Base-by-base conservation (phyloP, 2,113 vertebrate genomes). In the Egretta garzetta region DNA sequence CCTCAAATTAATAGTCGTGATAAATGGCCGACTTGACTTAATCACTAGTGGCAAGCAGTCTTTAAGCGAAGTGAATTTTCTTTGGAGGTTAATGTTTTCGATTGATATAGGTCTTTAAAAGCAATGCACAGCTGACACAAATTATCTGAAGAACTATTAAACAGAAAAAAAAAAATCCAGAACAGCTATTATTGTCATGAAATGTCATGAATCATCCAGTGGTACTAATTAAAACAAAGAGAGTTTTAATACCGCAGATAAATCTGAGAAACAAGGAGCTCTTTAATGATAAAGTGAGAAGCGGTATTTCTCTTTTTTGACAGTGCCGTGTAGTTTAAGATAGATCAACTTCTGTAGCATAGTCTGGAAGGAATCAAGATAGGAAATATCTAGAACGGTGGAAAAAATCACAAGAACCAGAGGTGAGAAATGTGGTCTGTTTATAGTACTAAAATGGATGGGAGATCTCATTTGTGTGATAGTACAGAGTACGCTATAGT, bases 191-290 rank as follows among this genome's bases (percentile, higher is more conserved):
- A 75, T 86, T 96, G 75, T 80, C 75, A 39, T 86, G 86, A 60
- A 92, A 95, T 90, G n/a, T 30, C 60, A 76, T 91, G 49, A 96
- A 95, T 97, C 86, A 92, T 87, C 74, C 53, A 37, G 80, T 58
- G 72, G 43, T 55, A 52, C 82, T 92, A 95, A 94, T 96, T 96
- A 94, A 97, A 97, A 96, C 85, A 77, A 82, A 93, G 81, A 80
- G 71, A 49, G 52, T 27, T 90, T 86, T 92, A 77, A 84, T 90
- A 62, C 67, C 23, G 15, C 23, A 45, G 88, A 86, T 94, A 88
- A 88, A 93, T 76, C 95, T 86, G 71, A 75, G 68, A 74, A 94
- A 60, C 27, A 35, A 45, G 45, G 43, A 76, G 43, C 43, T 84
- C 52, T 55, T 45, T 20, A 43, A 67, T 63, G 74, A 76, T 72